Base-by-base conservation (phyloP, 37 sponge, comb jelly and placozoan genomes). In the Lycopodina hypogea region DNA sequence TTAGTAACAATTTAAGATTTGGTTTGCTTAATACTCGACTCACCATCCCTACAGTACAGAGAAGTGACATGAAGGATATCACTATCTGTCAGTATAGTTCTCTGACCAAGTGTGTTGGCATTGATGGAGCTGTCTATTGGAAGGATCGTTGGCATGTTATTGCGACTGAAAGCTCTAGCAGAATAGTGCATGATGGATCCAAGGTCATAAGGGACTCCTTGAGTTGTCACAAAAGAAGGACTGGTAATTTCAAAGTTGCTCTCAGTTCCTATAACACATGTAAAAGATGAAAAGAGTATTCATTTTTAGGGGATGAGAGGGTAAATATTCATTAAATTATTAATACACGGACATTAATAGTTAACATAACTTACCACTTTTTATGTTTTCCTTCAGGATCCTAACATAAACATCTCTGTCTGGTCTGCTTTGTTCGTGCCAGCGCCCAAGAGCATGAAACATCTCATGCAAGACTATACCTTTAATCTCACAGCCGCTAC, bases 401-500 rank as follows among this genome's bases (percentile, higher is more conserved):
- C 22, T 78, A 21, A 93, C 79, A 58, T 59, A 88, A n/a, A 88
- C n/a, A n/a, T n/a, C n/a, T n/a, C n/a, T n/a, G n/a, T n/a, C n/a
- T n/a, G n/a, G n/a, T n/a, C n/a, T n/a, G n/a, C n/a, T n/a, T n/a
- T n/a, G n/a, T n/a, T n/a, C n/a, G n/a, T n/a, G n/a, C n/a, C n/a
- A n/a, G n/a, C n/a, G n/a, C n/a, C n/a, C n/a, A n/a, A n/a, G n/a
- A n/a, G n/a, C n/a, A n/a, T n/a, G n/a, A n/a, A n/a, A 93, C 29
- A 88, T 85, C 85, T 88, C 89, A 63, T 93, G 93, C 21, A 85
- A 79, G n/a, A 92, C 93, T 39, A 84, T 83, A 1, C 93, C 93
- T 22, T 55, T 58, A 64, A 34, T 33, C 71, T 88, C 89, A 60
- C 93, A 93, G 45, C 93, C 93, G 18, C 33, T 15, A 11, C 93